phyloP scores from a whole-genome alignment of 2,888 invertebrate species.

The Spatulosminthurus flaviceps region DNA sequence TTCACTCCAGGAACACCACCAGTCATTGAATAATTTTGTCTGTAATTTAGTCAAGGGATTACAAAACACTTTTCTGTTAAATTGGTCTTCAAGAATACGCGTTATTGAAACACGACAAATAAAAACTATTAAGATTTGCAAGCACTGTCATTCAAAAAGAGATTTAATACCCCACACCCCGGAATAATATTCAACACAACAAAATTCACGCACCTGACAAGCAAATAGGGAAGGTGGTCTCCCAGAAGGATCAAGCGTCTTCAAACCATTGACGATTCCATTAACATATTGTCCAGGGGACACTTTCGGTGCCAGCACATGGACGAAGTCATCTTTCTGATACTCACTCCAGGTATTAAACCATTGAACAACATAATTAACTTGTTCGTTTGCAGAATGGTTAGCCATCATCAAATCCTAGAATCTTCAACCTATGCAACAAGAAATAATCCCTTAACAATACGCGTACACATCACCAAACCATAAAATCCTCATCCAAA shows the following conservation, averaged over 20 bases:
- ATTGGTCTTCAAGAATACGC: no score
- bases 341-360: constrained; percentile 62
- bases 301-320: constrained; percentile 54
- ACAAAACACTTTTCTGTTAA: no score
- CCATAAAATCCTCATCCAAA: no score
- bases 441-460: no score
- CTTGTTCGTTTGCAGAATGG: constrained; percentile 56
- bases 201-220: constrained; percentile 60
- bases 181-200: no score
- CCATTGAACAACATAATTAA: constrained; percentile 57
- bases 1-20: constrained; percentile 60
- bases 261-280: constrained; percentile 59
- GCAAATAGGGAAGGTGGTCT: constrained; percentile 60
- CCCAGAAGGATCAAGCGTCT: constrained; percentile 54
- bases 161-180: no score
- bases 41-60: no score
- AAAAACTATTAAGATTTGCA: no score
- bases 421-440: no score
- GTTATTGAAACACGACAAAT: no score
- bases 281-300: constrained; percentile 50
- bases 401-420: constrained; percentile 56
- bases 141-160: no score
- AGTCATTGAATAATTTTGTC: constrained; percentile 62
- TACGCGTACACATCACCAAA: no score
- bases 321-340: constrained; percentile 62